These are phyloP conservation scores for Zaprionus lineosus DNA, from an alignment of 2,888 invertebrate species.

Conservation along the genomic window DNA sequence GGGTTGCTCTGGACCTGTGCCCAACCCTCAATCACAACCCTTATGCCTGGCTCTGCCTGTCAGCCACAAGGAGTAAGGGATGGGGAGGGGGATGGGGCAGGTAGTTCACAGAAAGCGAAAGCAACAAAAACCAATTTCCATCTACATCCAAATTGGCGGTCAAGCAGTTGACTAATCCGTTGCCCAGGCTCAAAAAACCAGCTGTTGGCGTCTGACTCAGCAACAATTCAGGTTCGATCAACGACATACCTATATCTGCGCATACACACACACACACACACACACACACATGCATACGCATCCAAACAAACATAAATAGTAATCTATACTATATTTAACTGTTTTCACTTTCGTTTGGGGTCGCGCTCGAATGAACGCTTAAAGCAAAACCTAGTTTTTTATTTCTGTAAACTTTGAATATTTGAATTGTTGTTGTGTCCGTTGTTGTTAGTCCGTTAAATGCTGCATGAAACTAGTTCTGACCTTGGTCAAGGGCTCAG, in stretches of 20 bases:
- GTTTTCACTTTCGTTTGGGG: constrained; percentile 65
- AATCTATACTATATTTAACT: constrained; percentile 42
- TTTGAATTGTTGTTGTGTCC: constrained; percentile 11
- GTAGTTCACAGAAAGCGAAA: constrained; percentile 34
- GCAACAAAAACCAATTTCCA: constrained; percentile 3
- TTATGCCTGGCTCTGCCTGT: constrained; percentile 22
- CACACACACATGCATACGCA: background rate
- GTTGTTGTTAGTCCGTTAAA: constrained; percentile 60
- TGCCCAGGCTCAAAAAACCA: constrained; percentile 21
- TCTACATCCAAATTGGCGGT: constrained; percentile 25
- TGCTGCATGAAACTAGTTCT: constrained; percentile 51
- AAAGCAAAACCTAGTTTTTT: no score
- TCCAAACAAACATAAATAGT: background rate
- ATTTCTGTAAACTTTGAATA: constrained; percentile 8
- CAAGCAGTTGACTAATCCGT: constrained; percentile 48
- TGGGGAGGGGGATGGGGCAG: no score
- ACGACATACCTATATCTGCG: constrained; percentile 17
- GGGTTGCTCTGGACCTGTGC: constrained; percentile 65
- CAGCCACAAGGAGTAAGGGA: no score
- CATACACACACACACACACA: constrained; percentile 9
- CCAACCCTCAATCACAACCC: constrained; percentile 57
- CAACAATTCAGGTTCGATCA: constrained; percentile 25
- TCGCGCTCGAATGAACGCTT: constrained; percentile 56
- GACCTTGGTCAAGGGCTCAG: constrained; percentile 56
- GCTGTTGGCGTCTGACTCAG: constrained; percentile 42